A percentile compares a stretch with the other conserved stretches of the same genome.
phyloP scores from a whole-genome alignment of 92 coral and sea anemone species.

The Palythoa grandiflora region DNA sequence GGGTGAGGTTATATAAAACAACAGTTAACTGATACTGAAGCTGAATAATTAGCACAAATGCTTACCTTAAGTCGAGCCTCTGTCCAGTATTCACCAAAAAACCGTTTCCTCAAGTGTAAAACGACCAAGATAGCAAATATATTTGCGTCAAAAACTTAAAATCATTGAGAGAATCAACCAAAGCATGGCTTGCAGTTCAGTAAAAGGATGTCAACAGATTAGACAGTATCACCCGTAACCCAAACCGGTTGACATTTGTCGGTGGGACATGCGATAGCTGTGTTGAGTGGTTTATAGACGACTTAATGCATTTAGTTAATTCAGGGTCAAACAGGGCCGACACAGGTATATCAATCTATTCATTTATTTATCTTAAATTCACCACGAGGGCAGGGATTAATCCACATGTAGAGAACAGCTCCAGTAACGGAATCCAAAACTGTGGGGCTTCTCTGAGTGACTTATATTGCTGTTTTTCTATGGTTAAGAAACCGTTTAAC shows the following conservation, averaged over 20 bases:
- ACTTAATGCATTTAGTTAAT: neutral
- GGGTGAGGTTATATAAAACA: neutral
- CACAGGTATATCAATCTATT: neutral
- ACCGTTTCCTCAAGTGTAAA: neutral
- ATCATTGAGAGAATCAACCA: neutral
- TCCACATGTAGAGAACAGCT: too few relatives aligned
- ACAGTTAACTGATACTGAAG: neutral
- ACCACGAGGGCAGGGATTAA: too few relatives aligned
- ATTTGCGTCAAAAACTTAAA: neutral
- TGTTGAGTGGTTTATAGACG: neutral
- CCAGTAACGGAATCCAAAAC: too few relatives aligned
- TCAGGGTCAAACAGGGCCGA: neutral
- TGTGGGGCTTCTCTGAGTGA: too few relatives aligned
- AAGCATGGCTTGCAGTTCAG: neutral
- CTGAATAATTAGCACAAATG: neutral
- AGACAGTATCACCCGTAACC: neutral
- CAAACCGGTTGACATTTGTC: neutral
- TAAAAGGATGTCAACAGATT: neutral
- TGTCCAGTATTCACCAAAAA: neutral
- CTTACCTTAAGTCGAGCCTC: neutral
- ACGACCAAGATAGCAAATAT: neutral
- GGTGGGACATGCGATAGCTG: neutral
- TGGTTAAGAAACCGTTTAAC: too few relatives aligned
- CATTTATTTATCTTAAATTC: too few relatives aligned
- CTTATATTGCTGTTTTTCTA: too few relatives aligned